phyloP scores from a whole-genome alignment of 2,888 invertebrate species.

The Trachelus tabidus region DNA sequence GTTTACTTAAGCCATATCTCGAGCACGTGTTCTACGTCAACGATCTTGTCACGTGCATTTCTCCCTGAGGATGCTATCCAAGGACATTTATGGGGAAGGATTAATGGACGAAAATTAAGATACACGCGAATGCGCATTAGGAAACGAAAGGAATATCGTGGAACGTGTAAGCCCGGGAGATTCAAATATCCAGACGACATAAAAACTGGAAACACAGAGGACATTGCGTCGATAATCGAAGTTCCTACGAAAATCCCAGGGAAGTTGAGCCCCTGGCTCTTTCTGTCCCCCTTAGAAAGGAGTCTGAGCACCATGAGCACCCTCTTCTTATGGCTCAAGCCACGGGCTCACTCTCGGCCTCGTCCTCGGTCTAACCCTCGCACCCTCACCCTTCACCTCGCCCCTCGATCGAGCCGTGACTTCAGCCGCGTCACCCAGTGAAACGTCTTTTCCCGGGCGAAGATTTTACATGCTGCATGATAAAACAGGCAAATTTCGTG shows the following conservation, averaged over 20 bases:
- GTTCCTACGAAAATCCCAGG: conserved; percentile 21
- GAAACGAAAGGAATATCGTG: background rate
- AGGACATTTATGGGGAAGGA: background rate
- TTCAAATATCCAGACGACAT: background rate
- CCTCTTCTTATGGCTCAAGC: conserved; percentile 1
- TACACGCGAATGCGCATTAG: background rate
- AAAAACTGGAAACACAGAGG: background rate
- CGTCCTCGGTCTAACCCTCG: conserved; percentile 1
- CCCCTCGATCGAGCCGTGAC: background rate
- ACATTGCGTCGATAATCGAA: conserved; percentile 21
- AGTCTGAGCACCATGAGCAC: background rate
- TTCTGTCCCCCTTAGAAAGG: background rate
- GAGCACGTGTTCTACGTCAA: conserved; percentile 25
- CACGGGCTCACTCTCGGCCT: background rate
- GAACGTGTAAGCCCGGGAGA: background rate
- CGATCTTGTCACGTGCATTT: conserved; percentile 5
- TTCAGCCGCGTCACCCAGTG: background rate
- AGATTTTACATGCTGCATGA: background rate
- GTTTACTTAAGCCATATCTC: conserved; percentile 37
- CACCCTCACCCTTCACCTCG: background rate
- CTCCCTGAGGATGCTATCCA: background rate
- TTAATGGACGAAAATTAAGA: background rate
- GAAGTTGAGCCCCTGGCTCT: conserved; percentile 8
- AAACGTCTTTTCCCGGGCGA: background rate
- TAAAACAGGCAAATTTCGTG: background rate